Conservation (phyloP, 2,888 invertebrate species). For the Apodemia hepburni region DNA sequence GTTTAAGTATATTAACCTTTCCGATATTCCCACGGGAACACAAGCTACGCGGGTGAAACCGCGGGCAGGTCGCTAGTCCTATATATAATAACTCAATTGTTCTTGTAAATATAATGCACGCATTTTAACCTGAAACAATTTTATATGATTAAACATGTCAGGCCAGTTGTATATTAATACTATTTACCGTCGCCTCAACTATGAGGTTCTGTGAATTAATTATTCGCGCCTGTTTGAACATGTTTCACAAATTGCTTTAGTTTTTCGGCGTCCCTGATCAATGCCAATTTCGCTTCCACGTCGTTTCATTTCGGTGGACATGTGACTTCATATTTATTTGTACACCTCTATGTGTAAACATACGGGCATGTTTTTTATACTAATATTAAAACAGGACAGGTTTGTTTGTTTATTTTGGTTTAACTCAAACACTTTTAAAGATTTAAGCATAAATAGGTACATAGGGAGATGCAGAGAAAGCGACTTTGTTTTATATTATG, state of each 20-base stretch:
- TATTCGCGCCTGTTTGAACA: slow-evolving; percentile 21
- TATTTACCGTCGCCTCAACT: slow-evolving; percentile 8
- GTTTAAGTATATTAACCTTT: no score
- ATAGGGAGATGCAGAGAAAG: no score
- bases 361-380: not conserved
- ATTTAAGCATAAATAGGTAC: no score
- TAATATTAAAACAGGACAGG: no score
- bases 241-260: slow-evolving; percentile 37
- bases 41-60: no score
- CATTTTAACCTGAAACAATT: slow-evolving; percentile 1
- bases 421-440: no score
- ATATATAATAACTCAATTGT: no score
- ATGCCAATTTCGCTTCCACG: slow-evolving; percentile 4
- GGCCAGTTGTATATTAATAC: not conserved
- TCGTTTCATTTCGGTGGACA: slow-evolving; percentile 16
- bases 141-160: slow-evolving; percentile 10
- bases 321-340: slow-evolving; percentile 23
- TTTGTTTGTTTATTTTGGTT: no score
- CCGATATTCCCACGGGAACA: no score
- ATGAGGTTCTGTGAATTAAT: slow-evolving; percentile 25
- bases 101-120: not conserved
- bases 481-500: no score
- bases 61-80: no score
- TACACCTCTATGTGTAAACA: slow-evolving; percentile 12
- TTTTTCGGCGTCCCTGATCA: slow-evolving; percentile 32